These are phyloP conservation scores for Poeciliopsis prolifica DNA, from an alignment of 2,113 vertebrate species.

Conservation along the genomic window DNA sequence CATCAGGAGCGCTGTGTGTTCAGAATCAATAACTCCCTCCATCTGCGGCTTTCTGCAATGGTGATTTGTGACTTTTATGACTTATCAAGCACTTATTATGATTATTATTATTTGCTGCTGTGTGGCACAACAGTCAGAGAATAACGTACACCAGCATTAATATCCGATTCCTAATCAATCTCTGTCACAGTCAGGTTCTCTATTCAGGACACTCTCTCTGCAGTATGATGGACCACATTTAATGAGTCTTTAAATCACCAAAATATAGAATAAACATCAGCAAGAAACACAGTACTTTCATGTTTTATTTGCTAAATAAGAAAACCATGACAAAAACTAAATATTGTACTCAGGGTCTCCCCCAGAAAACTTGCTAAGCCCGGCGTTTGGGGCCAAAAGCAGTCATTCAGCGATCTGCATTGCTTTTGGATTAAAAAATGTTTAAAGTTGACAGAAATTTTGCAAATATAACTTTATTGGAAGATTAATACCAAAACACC, in stretches of 20 bases:
- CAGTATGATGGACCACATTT: not conserved
- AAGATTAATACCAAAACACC: too few species aligned
- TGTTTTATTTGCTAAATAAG: too few species aligned
- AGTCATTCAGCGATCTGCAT: too few species aligned
- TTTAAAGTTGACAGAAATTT: too few species aligned
- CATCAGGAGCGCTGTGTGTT: not conserved
- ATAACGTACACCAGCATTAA: not conserved
- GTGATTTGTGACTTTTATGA: conserved; percentile 30
- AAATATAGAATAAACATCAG: too few species aligned
- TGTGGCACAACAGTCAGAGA: conserved; percentile 5
- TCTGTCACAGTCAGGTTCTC: not conserved
- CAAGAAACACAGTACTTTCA: too few species aligned
- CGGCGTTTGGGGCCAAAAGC: too few species aligned
- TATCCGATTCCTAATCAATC: conserved; percentile 4
- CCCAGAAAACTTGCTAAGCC: too few species aligned
- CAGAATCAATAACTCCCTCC: conserved; percentile 13
- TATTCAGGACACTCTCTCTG: not conserved
- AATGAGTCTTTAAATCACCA: not conserved
- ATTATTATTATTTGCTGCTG: conserved; percentile 8
- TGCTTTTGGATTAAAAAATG: too few species aligned
- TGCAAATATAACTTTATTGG: too few species aligned
- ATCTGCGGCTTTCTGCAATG: conserved; percentile 39
- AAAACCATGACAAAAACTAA: too few species aligned
- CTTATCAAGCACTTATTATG: not conserved
- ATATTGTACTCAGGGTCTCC: too few species aligned